These are phyloP conservation scores for Pardalotus punctatus DNA, from an alignment of 2,113 vertebrate genomes.

Conservation along the genomic window DNA sequence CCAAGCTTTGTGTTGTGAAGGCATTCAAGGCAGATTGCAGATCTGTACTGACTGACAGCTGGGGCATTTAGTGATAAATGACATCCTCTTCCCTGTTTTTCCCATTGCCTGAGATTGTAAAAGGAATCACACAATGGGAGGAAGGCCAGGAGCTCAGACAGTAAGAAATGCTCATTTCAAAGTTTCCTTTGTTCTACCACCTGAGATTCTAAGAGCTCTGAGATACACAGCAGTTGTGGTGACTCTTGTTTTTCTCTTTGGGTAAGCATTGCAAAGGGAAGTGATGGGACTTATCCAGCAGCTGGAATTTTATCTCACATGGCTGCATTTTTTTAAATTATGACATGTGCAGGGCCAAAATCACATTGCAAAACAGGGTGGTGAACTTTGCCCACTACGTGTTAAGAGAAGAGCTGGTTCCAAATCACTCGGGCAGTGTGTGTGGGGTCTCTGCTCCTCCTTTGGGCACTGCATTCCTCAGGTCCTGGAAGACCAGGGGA, in stretches of 20 bases:
- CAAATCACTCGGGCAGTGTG: not conserved
- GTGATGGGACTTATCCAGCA: not conserved
- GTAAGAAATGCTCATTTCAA: not conserved
- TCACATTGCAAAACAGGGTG: not conserved
- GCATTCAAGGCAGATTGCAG: not conserved
- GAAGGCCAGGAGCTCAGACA: not conserved
- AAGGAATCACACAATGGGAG: not conserved
- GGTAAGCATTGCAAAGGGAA: not conserved
- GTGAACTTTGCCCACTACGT: not conserved
- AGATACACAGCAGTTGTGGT: not conserved
- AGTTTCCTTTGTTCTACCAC: not conserved
- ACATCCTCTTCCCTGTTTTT: not conserved
- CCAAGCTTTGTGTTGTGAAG: not conserved
- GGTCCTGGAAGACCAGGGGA: not conserved
- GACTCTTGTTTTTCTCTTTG: not conserved
- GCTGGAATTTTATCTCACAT: not conserved
- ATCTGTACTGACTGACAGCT: not conserved
- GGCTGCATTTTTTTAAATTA: not conserved
- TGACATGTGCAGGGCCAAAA: not conserved
- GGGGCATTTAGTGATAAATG: not conserved
- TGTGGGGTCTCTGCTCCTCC: not conserved
- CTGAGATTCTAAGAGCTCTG: not conserved
- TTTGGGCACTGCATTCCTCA: not conserved
- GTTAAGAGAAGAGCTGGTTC: not conserved
- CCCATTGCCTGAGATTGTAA: not conserved